Percentiles rank a stretch among this genome's conserved stretches.
Evolutionary conservation across 2,888 invertebrate species (phyloP).

Genomic region (Mactromeris polynyma): DNA sequence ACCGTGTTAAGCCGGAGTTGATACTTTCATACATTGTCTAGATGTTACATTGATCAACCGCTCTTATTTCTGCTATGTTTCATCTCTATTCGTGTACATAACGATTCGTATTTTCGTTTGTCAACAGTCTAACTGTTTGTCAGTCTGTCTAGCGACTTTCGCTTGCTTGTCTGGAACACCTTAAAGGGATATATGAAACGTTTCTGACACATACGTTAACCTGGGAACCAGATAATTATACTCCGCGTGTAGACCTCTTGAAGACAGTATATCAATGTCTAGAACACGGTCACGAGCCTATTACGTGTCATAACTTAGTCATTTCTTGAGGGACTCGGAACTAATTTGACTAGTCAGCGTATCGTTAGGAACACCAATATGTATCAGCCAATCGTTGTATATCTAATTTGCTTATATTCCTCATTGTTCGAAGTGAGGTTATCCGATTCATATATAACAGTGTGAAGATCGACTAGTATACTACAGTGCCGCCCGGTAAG

Average conservation of each 20-base stretch:
- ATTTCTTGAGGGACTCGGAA: neutral
- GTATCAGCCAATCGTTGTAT: no score
- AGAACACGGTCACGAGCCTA: neutral
- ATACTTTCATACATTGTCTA: no score
- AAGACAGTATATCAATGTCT: neutral
- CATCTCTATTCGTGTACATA: neutral
- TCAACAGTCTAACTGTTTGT: neutral
- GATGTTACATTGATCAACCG: no score
- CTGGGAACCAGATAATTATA: neutral
- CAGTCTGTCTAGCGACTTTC: neutral
- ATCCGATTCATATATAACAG: no score
- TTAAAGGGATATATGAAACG: neutral
- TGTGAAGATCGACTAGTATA: no score
- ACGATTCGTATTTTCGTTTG: neutral
- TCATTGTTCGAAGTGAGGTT: no score
- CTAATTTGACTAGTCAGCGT: neutral
- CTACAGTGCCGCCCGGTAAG: no score
- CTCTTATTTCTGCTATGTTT: neutral
- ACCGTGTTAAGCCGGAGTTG: no score
- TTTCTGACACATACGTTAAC: neutral
- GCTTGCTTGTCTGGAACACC: neutral
- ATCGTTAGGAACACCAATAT: neutral
- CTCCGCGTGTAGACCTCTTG: neutral
- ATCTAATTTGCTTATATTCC: no score
- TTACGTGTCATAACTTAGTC: neutral